Base-by-base conservation (phyloP, 2,888 invertebrate genomes). In the Limenitis camilla region DNA sequence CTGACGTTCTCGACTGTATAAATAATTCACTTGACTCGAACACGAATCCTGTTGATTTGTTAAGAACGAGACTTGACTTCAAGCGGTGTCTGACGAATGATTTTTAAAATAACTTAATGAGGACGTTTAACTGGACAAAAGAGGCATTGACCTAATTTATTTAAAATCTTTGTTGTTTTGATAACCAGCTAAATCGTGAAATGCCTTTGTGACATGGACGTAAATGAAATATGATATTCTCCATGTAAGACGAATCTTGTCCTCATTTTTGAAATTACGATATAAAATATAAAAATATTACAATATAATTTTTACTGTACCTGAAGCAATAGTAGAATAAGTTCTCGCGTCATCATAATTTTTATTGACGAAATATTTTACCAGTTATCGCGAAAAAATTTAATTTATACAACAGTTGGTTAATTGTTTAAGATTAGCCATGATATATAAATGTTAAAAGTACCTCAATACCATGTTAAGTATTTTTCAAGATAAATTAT, bases 81-180 rank as follows among this genome's bases (percentile, higher is more conserved):
- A 47, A 48, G 31, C 11, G 46, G 45, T 33, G 40, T 42, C 55
- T 30, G 52, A 49, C 49, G 46, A 55, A 52, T 49, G 40, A 33
- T 33, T 40, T 52, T 47, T 40, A 45, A 55, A 58, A 58, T 58
- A 58, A 55, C 55, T 44, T 55, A 55, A 58, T 50, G 55, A 47
- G 48, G 19, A 41, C 44, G 6, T 49, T 55, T 44, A 43, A 32
- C 43, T 50, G 52, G 47, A 58, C 58, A 58, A 58, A 58, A 47
- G 40, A 52, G 52, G 33, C 58, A 58, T 58, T 58, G 58, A 58
- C 58, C 58, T 36, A 52, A 47, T 49, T 55, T 38, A 11, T 5
- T 38, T 29, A 40, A 42, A 49, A 41, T 44, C 36, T 44, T 40
- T 38, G 52, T 49, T 49, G 52, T 56, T 56, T 47, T 43, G 31